Conservation (phyloP, 2,888 invertebrate genomes). For the Cryptus armator region DNA sequence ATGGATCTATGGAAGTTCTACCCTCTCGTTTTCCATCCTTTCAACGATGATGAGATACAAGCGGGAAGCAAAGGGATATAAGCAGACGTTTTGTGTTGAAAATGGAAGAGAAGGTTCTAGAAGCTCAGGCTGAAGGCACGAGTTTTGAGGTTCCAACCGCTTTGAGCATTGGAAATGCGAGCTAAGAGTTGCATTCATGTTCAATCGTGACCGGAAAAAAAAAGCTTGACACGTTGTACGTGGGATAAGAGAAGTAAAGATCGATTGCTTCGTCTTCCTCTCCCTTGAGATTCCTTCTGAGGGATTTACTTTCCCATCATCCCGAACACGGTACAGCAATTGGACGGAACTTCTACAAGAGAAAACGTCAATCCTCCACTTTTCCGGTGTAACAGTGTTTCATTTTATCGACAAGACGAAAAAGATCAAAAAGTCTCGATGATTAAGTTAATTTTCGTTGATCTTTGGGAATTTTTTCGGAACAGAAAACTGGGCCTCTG, state of each 20-base stretch:
- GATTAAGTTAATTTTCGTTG: neutral
- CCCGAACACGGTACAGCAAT: too few species aligned
- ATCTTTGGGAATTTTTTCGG: neutral
- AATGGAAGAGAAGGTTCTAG: neutral
- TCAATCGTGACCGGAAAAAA: constrained; percentile 24
- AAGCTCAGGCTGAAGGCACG: constrained; percentile 15
- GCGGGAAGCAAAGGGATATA: constrained; percentile 9
- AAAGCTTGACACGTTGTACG: constrained; percentile 20
- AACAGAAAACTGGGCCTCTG: neutral
- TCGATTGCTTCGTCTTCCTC: constrained; percentile 32
- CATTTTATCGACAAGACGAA: too few species aligned
- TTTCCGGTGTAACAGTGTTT: too few species aligned
- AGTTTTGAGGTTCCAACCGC: constrained; percentile 3
- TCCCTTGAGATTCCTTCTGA: neutral
- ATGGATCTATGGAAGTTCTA: neutral
- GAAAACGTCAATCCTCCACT: too few species aligned
- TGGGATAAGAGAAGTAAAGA: constrained; percentile 24
- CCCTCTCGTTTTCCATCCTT: constrained; percentile 29
- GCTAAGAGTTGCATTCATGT: constrained; percentile 20
- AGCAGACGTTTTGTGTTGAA: constrained; percentile 3
- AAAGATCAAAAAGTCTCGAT: neutral
- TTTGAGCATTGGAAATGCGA: neutral
- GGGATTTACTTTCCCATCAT: too few species aligned
- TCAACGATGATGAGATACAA: constrained; percentile 19
- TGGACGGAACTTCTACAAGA: too few species aligned